Evolutionary conservation across 2,113 vertebrate genomes (phyloP).

Genomic region (Atherinomorus stipes): DNA sequence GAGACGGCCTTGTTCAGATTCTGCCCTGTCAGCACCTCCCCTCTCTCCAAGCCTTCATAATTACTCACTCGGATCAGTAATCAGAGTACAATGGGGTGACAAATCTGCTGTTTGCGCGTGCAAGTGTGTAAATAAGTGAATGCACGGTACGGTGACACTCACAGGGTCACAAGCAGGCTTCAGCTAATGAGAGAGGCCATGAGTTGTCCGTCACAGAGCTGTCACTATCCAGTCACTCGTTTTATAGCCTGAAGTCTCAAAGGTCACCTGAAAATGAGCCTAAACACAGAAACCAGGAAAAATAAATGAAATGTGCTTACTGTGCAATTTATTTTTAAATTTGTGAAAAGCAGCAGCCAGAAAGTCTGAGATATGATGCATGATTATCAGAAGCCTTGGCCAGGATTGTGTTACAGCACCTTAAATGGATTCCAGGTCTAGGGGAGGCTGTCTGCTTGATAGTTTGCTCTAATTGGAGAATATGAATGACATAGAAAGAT

Average conservation of each 20-base stretch:
- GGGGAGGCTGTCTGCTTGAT: too few relatives aligned
- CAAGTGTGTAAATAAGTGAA: conserved; percentile 33
- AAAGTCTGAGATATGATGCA: not conserved
- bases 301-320: conserved; percentile 1
- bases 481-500: too few relatives aligned
- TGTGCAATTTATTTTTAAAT: conserved; percentile 14
- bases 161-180: conserved; percentile 66
- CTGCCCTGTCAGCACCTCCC: conserved; percentile 83
- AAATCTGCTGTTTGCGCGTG: conserved; percentile 64
- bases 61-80: conserved; percentile 71
- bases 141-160: conserved; percentile 54
- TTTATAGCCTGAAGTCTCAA: conserved; percentile 40
- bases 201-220: conserved; percentile 59
- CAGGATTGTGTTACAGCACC: too few relatives aligned
- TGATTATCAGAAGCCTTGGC: too few relatives aligned
- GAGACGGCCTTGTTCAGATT: conserved; percentile 47
- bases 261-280: conserved; percentile 38
- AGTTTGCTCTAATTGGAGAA: too few relatives aligned
- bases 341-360: not conserved
- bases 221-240: conserved; percentile 54
- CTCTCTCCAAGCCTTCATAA: conserved; percentile 67
- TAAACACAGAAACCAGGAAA: conserved; percentile 8
- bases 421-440: too few relatives aligned
- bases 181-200: conserved; percentile 50
- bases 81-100: conserved; percentile 77